Conservation (phyloP, 2,888 invertebrate genomes). For the Tineola bisselliella region DNA sequence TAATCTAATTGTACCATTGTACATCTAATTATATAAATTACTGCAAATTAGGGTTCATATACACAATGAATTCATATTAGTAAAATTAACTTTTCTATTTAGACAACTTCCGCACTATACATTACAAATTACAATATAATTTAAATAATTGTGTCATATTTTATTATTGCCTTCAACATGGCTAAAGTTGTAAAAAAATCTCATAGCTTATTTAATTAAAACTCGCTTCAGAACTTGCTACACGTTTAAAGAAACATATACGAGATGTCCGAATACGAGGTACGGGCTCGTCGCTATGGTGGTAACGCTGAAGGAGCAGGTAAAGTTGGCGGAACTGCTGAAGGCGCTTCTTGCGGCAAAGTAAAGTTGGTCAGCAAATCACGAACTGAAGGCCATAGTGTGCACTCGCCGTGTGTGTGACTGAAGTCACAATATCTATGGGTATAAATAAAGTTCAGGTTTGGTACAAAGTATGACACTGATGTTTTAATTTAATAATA, state of each 20-base stretch:
- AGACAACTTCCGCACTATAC: too few relatives aligned
- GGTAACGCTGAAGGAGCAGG: background rate
- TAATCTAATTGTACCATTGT: background rate
- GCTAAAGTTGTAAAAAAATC: too few relatives aligned
- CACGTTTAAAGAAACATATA: background rate
- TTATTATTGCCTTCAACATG: too few relatives aligned
- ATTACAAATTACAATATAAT: too few relatives aligned
- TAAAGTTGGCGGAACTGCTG: conserved; percentile 41
- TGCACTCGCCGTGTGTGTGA: conserved; percentile 84
- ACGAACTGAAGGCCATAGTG: conserved; percentile 89
- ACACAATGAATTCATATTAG: too few relatives aligned
- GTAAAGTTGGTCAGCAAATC: conserved; percentile 87
- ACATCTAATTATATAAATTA: background rate
- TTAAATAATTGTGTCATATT: too few relatives aligned
- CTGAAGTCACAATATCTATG: conserved; percentile 78
- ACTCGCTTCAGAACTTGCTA: background rate
- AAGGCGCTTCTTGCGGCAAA: conserved; percentile 80
- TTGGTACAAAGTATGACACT: too few relatives aligned
- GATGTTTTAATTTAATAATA: too few relatives aligned
- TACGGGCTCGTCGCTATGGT: background rate
- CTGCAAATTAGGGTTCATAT: too few relatives aligned
- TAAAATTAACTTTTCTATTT: too few relatives aligned
- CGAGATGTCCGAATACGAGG: background rate
- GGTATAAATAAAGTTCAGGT: too few relatives aligned
- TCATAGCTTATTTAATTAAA: too few relatives aligned